Evolutionary conservation across 2,113 vertebrate species (phyloP), one percentile per base, ranked within the genome.

Genomic region (Toxostoma redivivum): DNA sequence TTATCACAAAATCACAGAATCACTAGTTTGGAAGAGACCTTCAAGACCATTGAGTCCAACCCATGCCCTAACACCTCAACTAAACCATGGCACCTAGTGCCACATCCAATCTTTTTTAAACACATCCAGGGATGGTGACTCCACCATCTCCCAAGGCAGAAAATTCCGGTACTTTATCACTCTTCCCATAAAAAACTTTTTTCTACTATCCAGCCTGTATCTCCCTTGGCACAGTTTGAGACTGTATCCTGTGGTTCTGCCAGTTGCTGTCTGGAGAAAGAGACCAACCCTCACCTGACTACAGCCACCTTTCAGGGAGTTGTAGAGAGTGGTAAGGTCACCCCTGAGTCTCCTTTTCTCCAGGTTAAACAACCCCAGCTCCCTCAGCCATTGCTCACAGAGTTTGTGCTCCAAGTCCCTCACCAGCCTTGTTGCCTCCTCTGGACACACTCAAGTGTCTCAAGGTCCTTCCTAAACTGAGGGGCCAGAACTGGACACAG

Each of bases 161-260:
- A 5, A 4, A 40, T 25, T 50, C 12, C 28, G 40, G 5, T 25
- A 77, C 5, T 38, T 60, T 3, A 60, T 61, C 35, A 25, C 28
- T 7, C 44, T 14, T 31, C 31, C 27, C 0, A 1, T 19, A 10
- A 48, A 50, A 48, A 48, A 20, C 5, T 7, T 50, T 15, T 25
- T 61, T n/a, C n/a, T 9, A 4, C 38, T 38, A 19, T 48, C 28
- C 21, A 38, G 9, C 12, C 27, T 38, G 1, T 38, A 31, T 23
- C 37, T 76, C 15, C 15, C 17, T 25, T 40, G 17, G 4, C 1
- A 1, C 27, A 25, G 10, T 7, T 38, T 19, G 0, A 24, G n/a
- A 33, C 16, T 15, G 5, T 37, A 20, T 11, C 10, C 56, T 25
- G 21, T 48, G 0, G 1, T 31, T 60, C 56, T 38, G 12, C 19